A percentile compares a stretch with the other conserved stretches of the same genome.
These are phyloP conservation scores for Eumaeus atala DNA, from an alignment of 1,140 invertebrate species.

Conservation along the genomic window DNA sequence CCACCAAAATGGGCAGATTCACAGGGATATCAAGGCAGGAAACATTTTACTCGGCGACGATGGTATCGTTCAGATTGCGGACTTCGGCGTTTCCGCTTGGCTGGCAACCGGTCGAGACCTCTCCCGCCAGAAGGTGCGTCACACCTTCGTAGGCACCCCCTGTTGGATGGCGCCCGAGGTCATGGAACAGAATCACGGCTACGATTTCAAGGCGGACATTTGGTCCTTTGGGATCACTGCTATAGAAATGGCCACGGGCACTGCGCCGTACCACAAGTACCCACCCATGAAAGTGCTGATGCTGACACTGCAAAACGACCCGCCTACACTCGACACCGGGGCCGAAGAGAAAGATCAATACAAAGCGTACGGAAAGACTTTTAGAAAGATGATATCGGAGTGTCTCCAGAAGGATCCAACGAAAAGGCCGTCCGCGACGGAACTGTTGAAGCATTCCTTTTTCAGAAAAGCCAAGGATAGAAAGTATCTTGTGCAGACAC, in stretches of 20 bases:
- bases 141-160: slow-evolving; percentile 98
- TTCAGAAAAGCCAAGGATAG: slow-evolving; percentile 99
- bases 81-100: slow-evolving; percentile 97
- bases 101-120: slow-evolving; percentile 93
- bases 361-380: slow-evolving; percentile 98
- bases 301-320: slow-evolving; percentile 98
- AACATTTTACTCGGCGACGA: slow-evolving; percentile 98
- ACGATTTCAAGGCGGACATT: slow-evolving; percentile 99
- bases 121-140: slow-evolving; percentile 94
- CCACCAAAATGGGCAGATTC: slow-evolving; percentile 99
- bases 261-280: slow-evolving; percentile 99
- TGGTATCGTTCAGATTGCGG: slow-evolving; percentile 98
- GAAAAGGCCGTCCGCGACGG: slow-evolving; percentile 96
- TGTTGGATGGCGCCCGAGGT: slow-evolving; percentile 99
- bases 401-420: slow-evolving; percentile 97
- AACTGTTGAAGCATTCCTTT: slow-evolving; percentile 98
- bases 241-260: slow-evolving; percentile 99
- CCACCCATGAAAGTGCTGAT: slow-evolving; percentile 99
- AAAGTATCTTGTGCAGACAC: slow-evolving; percentile 92
- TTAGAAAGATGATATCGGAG: slow-evolving; percentile 96
- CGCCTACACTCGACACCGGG: slow-evolving; percentile 90
- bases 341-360: slow-evolving; percentile 99
- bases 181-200: slow-evolving; percentile 99
- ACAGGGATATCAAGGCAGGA: slow-evolving; percentile 98
- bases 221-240: slow-evolving; percentile 99